Percentiles rank a stretch among this genome's conserved stretches.
Evolutionary conservation across 1,140 invertebrate genomes (phyloP).

Genomic region (Polypedilum vanderplanki): DNA sequence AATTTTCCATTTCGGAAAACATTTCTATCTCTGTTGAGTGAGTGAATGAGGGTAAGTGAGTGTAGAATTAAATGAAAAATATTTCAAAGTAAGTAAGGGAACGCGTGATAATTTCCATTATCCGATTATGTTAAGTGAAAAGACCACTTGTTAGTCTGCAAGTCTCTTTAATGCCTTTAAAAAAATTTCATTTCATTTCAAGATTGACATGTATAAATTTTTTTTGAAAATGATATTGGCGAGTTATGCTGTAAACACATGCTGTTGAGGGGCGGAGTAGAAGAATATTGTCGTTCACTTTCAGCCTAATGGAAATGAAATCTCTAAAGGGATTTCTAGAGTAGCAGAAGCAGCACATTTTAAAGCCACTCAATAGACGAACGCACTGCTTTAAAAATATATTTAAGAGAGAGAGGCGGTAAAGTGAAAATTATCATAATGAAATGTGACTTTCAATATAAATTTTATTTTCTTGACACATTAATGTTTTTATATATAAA

Average conservation of each 20-base stretch:
- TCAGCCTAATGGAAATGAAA: slow-evolving; percentile 24
- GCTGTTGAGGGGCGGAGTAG: background rate
- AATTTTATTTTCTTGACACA: slow-evolving; percentile 27
- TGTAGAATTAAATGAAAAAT: background rate
- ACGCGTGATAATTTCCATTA: slow-evolving; percentile 26
- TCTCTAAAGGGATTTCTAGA: slow-evolving; percentile 22
- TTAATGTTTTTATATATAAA: slow-evolving; percentile 21
- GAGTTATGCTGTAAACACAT: background rate
- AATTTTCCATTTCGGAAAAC: background rate
- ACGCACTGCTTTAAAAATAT: background rate
- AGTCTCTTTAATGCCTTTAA: background rate
- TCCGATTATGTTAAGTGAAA: slow-evolving; percentile 28
- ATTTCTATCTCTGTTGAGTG: background rate
- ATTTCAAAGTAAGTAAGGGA: background rate
- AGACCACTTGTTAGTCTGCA: slow-evolving; percentile 24
- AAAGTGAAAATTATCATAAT: slow-evolving; percentile 27
- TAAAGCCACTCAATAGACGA: slow-evolving; percentile 24
- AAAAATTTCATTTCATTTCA: no score
- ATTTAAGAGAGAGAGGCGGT: background rate
- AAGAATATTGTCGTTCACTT: slow-evolving; percentile 12
- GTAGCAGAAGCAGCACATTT: background rate
- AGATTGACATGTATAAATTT: background rate
- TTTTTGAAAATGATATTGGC: background rate
- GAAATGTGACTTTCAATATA: slow-evolving; percentile 28
- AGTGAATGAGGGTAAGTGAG: background rate